Conservation (phyloP, 2,888 invertebrate species). For the Epirrhoe tristata region DNA sequence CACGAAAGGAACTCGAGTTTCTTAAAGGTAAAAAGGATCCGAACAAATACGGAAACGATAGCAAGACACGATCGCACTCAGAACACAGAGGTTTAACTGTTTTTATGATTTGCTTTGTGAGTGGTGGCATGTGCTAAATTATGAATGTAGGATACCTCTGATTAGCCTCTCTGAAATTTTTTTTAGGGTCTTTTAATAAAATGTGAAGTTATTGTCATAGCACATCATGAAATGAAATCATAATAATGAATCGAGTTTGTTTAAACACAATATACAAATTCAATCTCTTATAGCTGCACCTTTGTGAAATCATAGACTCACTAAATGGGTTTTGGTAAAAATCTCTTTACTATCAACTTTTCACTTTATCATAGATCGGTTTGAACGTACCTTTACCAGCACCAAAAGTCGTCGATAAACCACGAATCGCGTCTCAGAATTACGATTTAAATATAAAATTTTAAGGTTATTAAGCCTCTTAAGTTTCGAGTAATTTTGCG, state of each 20-base stretch:
- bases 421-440: slow-evolving; percentile 14
- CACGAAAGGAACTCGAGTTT: background rate
- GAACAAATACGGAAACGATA: background rate
- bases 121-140: too few species aligned
- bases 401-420: slow-evolving; percentile 13
- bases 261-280: too few species aligned
- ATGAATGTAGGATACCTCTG: too few species aligned
- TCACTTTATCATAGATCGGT: background rate
- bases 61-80: background rate
- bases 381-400: slow-evolving; percentile 2
- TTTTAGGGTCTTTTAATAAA: too few species aligned
- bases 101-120: background rate
- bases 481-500: slow-evolving; percentile 13
- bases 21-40: background rate
- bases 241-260: too few species aligned
- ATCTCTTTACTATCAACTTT: too few species aligned
- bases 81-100: background rate
- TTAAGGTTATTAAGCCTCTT: slow-evolving; percentile 8
- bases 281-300: too few species aligned
- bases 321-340: too few species aligned
- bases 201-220: too few species aligned
- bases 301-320: too few species aligned
- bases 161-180: too few species aligned
- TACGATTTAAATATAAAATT: slow-evolving; percentile 10
- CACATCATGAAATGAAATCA: too few species aligned